phyloP scores from a whole-genome alignment of 2,113 vertebrate species.

The Varanus komodoensis region DNA sequence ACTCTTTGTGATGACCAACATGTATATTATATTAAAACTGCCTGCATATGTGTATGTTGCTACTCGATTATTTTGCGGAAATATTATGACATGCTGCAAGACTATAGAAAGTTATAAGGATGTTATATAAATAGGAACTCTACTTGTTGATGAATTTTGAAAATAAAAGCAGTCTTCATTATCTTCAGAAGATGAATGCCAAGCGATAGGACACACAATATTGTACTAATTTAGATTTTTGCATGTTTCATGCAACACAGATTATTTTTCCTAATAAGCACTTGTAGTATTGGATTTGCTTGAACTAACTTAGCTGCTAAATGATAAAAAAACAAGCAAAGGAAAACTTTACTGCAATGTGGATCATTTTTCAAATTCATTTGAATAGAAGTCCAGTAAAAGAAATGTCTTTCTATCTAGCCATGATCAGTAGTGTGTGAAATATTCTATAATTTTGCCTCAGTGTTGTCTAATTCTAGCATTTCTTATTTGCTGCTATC shows the following conservation, averaged over 20 bases:
- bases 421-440: not conserved
- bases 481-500: not conserved
- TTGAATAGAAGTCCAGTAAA: not conserved
- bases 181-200: not conserved
- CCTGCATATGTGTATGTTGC: not conserved
- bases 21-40: not conserved
- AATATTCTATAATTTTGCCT: not conserved
- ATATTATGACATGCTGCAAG: not conserved
- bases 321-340: not conserved
- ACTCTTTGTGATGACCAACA: not conserved
- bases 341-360: not conserved
- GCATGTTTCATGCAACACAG: not conserved
- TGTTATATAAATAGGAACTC: not conserved
- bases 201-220: not conserved
- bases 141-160: not conserved
- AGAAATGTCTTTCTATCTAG: not conserved
- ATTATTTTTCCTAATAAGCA: not conserved
- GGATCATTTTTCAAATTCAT: not conserved
- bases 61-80: not conserved
- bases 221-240: conserved; percentile 12
- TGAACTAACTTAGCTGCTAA: not conserved
- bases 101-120: not conserved
- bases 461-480: not conserved
- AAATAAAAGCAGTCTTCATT: conserved; percentile 6
- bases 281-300: not conserved